Evolutionary conservation across 2,888 invertebrate species (phyloP), one percentile per base, ranked within the genome.

Genomic region (Rhagonycha lutea): DNA sequence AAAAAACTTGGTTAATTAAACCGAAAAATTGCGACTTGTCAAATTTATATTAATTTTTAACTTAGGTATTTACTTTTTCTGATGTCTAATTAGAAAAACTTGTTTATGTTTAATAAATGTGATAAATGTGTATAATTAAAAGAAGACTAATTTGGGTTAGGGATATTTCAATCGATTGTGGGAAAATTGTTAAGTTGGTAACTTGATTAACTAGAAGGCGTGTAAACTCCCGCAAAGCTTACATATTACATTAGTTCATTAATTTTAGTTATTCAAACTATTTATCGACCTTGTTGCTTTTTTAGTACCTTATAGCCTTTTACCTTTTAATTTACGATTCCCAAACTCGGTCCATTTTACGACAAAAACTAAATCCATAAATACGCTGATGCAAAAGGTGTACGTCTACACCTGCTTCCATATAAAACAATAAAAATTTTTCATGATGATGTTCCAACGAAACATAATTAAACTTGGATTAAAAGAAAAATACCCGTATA

Each of bases 181-280:
- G 85, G 85, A 85, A 85, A 84, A 83, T 83, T 80, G 82, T 83
- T 81, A 82, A 83, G 82, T 84, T 82, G 82, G 84, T 85, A 86
- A 86, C 85, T 83, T 86, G 86, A 86, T 86, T 85, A 86, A 86
- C 85, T 84, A 83, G 85, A 83, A 84, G 86, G 86, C 86, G 86
- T 84, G 83, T 81, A 82, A 80, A 82, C 79, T 79, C 82, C 83
- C 82, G 83, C 84, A 85, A 85, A 85, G 85, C 84, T 84, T 85
- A 85, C 85, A 85, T 85, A 71, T 32, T 14, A 84, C 82, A 81
- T 82, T 81, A 81, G 80, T 82, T 85, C 85, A 85, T 85, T 85
- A 85, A 84, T 85, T 85, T 85, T 83, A 83, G 82, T 84, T 83
- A 83, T 83, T 82, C 81, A 82, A 81, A 81, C 81, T 81, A 82